Evolutionary conservation across 1,140 invertebrate genomes (phyloP), one percentile per base, ranked within the genome.

Genomic region (Aphidius gifuensis): DNA sequence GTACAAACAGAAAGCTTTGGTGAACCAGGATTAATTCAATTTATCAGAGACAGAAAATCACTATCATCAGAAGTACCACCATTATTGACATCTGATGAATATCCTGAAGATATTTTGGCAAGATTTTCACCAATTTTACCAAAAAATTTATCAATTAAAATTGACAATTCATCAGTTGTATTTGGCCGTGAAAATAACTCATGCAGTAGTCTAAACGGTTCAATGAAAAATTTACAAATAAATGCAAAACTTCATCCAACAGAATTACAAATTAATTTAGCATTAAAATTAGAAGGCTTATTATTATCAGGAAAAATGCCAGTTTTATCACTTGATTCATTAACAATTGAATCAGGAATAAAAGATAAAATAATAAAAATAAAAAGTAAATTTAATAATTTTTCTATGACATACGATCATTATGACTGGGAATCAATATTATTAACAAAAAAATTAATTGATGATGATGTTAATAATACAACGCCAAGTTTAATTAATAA

Each of bases 261-360:
- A 60, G 58, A 66, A 65, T 83, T 84, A 5, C 83, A 86, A 45
- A 75, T 89, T 64, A 84, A 86, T 69, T 82, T 90, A 44, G 86
- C 86, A 38, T 74, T 90, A 62, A 84, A 86, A 68, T 76, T 89
- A 64, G 85, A 88, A 60, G 85, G 87, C 64, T 78, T 90, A 21
- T 84, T 85, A 54, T 75, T 92, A 63, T 78, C 81, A 58, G 85
- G 88, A 64, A 86, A 86, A 67, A 69, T 89, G 16, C 71, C 80
- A 7, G 72, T 80, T 47, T 58, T 91, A 5, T 85, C 85, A 50
- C 74, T 91, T 11, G 85, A 86, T 68, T 86, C 86, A 61, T 77
- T 91, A 9, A 87, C 86, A 60, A 75, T 91, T 48, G 87, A 91
- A 73, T 86, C 88, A n/a, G 88, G 89, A 83, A 69, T 90, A 45